Evolutionary conservation across 2,888 invertebrate genomes (phyloP), one percentile per base, ranked within the genome.

Genomic region (Harpalus rufipes): DNA sequence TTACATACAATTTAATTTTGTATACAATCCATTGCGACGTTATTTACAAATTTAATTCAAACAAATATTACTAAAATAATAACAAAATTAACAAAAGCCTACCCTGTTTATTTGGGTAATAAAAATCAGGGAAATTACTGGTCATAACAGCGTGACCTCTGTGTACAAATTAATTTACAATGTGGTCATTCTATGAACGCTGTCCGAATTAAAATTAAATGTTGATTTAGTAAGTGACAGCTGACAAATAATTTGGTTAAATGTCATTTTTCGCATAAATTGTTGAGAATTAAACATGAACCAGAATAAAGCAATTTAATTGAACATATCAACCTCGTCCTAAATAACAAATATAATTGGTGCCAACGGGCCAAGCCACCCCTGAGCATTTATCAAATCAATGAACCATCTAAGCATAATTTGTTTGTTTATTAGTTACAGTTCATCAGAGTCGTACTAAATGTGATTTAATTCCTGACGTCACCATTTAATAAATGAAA

Each of bases 371-470:
- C 68, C 39, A 68, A 39, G 41, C 68, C 68, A 39, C 14, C 39
- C 68, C 68, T 68, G 32, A 32, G 72, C 12, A 44, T 74, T 74
- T 74, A 21, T 58, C 25, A 78, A 58, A 58, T 56, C 58, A 78
- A 14, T 78, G 78, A 78, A 78, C 78, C 78, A 56, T 78, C 78
- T 78, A 78, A 78, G 78, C 78, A 56, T 78, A 78, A 78, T 78
- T 78, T 32, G 78, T 78, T 74, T 78, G 78, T 78, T 78, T 78
- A 78, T 78, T 78, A 78, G 78, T 78, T 78, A 78, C 78, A 78
- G 78, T 78, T 78, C 58, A 78, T 78, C 78, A 78, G 58, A 58
- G 56, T 21, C 78, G 78, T 78, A 78, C 78, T 78, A 78, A 78
- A 78, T 58, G 78, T 78, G 58, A 78, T 78, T 78, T 78, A 25